Conservation (phyloP, 2,797 vertebrate genomes). For the Saguinus oedipus region DNA sequence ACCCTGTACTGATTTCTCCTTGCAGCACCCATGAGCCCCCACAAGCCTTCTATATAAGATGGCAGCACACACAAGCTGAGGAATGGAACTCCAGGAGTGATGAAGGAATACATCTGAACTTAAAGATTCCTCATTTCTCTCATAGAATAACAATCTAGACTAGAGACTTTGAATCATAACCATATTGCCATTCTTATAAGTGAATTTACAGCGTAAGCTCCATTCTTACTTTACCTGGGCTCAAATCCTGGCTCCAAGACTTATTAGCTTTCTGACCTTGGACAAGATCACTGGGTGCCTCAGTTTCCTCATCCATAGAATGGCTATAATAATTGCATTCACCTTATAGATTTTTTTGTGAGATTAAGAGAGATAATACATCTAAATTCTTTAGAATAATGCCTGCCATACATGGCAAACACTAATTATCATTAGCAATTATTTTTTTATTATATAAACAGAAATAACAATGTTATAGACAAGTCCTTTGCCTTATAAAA, state of each 20-base stretch:
- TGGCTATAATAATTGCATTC: not conserved
- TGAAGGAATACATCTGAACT: not conserved
- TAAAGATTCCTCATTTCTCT: not conserved
- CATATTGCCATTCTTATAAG: not conserved
- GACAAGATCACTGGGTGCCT: not conserved
- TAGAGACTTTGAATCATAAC: not conserved
- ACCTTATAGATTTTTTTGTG: not conserved
- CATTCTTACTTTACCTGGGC: not conserved
- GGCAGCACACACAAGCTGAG: not conserved
- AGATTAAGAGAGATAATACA: not conserved
- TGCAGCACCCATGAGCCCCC: not conserved
- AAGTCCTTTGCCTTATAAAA: not conserved
- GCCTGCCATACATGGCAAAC: not conserved
- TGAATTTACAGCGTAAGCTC: not conserved
- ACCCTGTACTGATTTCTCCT: not conserved
- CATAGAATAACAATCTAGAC: not conserved
- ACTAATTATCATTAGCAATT: not conserved
- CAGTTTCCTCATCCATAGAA: not conserved
- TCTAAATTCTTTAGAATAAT: not conserved
- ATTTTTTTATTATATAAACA: not conserved
- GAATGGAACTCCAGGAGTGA: not conserved
- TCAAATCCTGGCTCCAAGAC: not conserved
- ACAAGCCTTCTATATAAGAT: not conserved
- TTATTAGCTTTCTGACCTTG: not conserved
- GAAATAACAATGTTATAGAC: not conserved